Evolutionary conservation across 2,888 invertebrate species (phyloP), one percentile per base, ranked within the genome.

Genomic region (Lasioglossum morio): DNA sequence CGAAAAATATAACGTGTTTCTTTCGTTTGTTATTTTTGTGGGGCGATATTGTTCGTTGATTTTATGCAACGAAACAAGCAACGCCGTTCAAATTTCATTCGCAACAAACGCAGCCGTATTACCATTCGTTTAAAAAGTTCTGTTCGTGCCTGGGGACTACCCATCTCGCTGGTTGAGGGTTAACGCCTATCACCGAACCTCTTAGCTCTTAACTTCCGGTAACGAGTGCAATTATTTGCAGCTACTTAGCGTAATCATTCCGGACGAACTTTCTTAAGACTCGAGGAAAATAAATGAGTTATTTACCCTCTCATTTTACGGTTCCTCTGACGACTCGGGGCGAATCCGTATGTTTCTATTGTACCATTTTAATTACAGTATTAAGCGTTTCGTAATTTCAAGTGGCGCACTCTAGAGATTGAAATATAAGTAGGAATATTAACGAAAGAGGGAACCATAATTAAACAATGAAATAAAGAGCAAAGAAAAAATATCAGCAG

Each of bases 161-260:
- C 63, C 7, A 30, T 63, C 63, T 16, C 63, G 27, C 30, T 7
- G 63, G 63, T 16, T 63, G 27, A 23, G 23, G 66, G 66, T 66
- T 66, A 66, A 66, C 34, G 66, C 30, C 66, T 66, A 66, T 66
- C 66, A 23, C 66, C 66, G 66, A 34, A 66, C 66, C 66, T 23
- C 66, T 30, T 66, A 23, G 34, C 34, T 66, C 34, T 34, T 30
- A 66, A 66, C 34, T 66, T 66, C 66, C 8, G 7, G 30, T 66
- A 66, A 66, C 66, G 66, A 66, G 34, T 34, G 66, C 66, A 66
- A 66, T 66, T 66, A 66, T 66, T 34, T 66, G 66, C 66, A 66
- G 66, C 66, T 34, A 66, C 66, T 66, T 66, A 66, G 34, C 66
- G 66, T 66, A 66, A 66, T 66, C 66, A 30, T 66, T 10, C 23